Conservation (phyloP, 2,888 invertebrate genomes). For the Ariolimax columbianus region DNA sequence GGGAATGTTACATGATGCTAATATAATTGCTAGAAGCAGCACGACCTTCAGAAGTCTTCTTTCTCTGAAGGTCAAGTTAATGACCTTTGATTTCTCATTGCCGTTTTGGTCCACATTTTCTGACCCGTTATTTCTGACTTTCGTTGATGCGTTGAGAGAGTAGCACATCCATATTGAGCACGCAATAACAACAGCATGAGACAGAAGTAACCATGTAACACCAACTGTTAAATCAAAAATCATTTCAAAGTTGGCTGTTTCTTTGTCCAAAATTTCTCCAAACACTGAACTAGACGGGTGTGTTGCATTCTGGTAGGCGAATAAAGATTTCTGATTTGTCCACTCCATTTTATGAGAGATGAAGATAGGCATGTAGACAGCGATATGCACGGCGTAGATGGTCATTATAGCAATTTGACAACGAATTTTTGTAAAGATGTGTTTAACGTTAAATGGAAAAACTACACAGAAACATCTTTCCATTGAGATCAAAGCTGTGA, state of each 20-base stretch:
- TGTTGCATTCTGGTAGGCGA: neutral
- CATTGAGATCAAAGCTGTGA: conserved; percentile 22
- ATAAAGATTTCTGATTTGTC: neutral
- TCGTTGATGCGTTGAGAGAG: neutral
- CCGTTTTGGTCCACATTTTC: neutral
- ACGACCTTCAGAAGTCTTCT: neutral
- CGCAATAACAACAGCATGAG: neutral
- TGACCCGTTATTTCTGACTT: neutral
- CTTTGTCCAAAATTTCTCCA: neutral
- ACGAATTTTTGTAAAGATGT: conserved; percentile 12
- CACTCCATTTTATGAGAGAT: conserved; percentile 1
- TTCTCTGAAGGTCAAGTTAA: neutral
- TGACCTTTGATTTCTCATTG: neutral
- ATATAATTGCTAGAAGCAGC: neutral
- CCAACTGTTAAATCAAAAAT: conserved; percentile 14
- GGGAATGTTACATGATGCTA: neutral
- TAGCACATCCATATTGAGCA: conserved; percentile 29
- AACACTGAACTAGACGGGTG: neutral
- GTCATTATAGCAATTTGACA: neutral
- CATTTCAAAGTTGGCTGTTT: conserved; percentile 5
- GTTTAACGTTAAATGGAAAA: conserved; percentile 32
- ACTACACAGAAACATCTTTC: conserved; percentile 46
- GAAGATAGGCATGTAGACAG: conserved; percentile 15
- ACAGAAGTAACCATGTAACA: neutral
- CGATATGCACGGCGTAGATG: conserved; percentile 9